Conservation (phyloP, 1,140 invertebrate species). For the Argopecten irradians region DNA sequence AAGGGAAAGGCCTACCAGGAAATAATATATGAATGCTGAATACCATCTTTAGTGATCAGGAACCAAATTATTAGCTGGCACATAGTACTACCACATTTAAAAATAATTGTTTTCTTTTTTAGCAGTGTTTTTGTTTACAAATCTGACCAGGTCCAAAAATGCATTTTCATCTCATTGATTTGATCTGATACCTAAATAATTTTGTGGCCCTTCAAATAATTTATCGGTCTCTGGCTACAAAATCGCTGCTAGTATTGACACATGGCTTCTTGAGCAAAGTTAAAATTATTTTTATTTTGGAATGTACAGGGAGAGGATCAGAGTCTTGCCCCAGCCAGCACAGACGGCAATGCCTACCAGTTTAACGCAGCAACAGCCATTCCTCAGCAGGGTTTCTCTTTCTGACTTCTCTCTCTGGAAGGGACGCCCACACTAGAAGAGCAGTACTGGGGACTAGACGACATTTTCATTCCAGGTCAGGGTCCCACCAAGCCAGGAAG, state of each 20-base stretch:
- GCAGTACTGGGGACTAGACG: constrained; percentile 12
- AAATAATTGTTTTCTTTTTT: too few relatives aligned
- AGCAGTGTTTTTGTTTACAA: too few relatives aligned
- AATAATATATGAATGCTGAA: not conserved
- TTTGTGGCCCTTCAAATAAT: too few relatives aligned
- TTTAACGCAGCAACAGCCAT: constrained; percentile 70
- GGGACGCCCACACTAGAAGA: not conserved
- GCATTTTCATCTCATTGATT: not conserved
- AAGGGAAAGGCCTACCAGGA: not conserved
- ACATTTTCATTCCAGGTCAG: not conserved
- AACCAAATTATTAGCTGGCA: not conserved
- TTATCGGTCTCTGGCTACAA: not conserved
- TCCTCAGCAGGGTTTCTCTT: constrained; percentile 67
- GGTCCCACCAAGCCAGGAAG: not conserved
- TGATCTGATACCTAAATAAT: not conserved
- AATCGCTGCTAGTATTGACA: not conserved
- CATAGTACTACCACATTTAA: too few relatives aligned
- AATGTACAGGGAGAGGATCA: constrained; percentile 89
- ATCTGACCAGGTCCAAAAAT: too few relatives aligned
- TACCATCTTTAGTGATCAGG: too few relatives aligned
- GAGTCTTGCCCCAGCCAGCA: constrained; percentile 86
- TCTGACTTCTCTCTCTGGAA: constrained; percentile 52
- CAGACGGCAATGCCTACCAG: constrained; percentile 83
- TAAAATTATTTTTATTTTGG: constrained; percentile 3
- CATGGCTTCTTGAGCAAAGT: not conserved